Evolutionary conservation across 2,113 vertebrate species (phyloP), one percentile per base, ranked within the genome.

Genomic region (Crocuta crocuta): DNA sequence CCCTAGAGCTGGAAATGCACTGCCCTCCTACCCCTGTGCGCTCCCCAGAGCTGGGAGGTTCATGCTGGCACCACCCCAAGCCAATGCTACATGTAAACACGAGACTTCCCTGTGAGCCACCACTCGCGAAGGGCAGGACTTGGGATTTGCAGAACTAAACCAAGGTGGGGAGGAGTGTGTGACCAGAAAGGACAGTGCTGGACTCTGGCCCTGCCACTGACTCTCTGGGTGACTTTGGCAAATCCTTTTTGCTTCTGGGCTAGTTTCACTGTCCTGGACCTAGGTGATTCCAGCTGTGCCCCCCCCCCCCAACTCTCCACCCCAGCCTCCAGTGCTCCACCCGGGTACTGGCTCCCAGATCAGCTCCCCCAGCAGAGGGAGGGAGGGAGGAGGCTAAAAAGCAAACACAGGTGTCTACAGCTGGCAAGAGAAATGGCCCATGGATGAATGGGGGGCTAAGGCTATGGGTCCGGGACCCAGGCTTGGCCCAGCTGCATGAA

Each of bases 391-490:
- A 65, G 53, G 58, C 58, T 19, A 26, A 92, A 95, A 92, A 39
- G 48, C 81, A 95, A 96, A 95, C 53, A 94, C 94, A 95, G 96
- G 79, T 96, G 93, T 90, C 86, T 13, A 4, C 70, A 90, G 89
- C 87, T 43, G 68, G 35, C 66, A 94, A 55, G 8, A 83, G 66
- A 63, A 65, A 48, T 2, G n/a, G 65, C 82, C 50, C 0, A 0
- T 23, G 10, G 31, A 61, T 33, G 63, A 66, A 70, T 0, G 5
- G 1, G 17, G 61, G n/a, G 48, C 58, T n/a, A 45, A 70, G 83
- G 53, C 78, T 73, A 35, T 2, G 76, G 26, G 21, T 10, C 84
- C 55, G 6, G n/a, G 3, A 70, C 33, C 89, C 13, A 7, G 39
- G 65, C 39, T 33, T 76, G 70, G 82, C 63, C 73, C 61, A 17